These are phyloP conservation scores for Dendrolimus kikuchii DNA, from an alignment of 1,140 invertebrate genomes.

Conservation along the genomic window DNA sequence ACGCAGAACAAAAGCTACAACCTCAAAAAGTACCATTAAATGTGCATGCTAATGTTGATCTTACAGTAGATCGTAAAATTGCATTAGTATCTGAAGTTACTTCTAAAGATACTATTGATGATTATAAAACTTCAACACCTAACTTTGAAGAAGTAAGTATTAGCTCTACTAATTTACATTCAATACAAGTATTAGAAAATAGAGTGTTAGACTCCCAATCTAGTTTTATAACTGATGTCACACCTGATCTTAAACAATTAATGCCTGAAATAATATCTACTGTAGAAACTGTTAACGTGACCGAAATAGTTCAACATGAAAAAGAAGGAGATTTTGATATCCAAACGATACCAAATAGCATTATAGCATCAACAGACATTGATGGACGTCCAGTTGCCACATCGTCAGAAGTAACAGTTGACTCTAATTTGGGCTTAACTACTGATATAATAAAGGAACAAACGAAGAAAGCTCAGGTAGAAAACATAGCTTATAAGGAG, in stretches of 20 bases:
- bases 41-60: slow-evolving; percentile 33
- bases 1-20: slow-evolving; percentile 26
- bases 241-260: slow-evolving; percentile 32
- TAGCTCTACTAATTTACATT: slow-evolving; percentile 24
- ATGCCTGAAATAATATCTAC: slow-evolving; percentile 28
- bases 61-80: slow-evolving; percentile 44
- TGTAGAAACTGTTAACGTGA: slow-evolving; percentile 33
- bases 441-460: slow-evolving; percentile 12
- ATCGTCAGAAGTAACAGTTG: slow-evolving; percentile 33
- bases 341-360: slow-evolving; percentile 15
- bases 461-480: slow-evolving; percentile 30
- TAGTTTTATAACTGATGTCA: slow-evolving; percentile 18
- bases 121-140: slow-evolving; percentile 17
- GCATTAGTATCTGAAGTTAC: slow-evolving; percentile 40
- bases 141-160: slow-evolving; percentile 35
- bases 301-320: slow-evolving; percentile 44
- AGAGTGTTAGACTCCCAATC: slow-evolving; percentile 43
- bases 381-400: slow-evolving; percentile 39
- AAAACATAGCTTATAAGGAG: slow-evolving; percentile 42
- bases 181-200: slow-evolving; percentile 43
- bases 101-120: slow-evolving; percentile 29
- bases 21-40: slow-evolving; percentile 12
- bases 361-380: slow-evolving; percentile 28
- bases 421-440: slow-evolving; percentile 29
- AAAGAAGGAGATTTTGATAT: slow-evolving; percentile 41